A percentile compares a stretch with the other conserved stretches of the same genome.
Conservation (phyloP, 2,113 vertebrate genomes). For the Argyrosomus japonicus region DNA sequence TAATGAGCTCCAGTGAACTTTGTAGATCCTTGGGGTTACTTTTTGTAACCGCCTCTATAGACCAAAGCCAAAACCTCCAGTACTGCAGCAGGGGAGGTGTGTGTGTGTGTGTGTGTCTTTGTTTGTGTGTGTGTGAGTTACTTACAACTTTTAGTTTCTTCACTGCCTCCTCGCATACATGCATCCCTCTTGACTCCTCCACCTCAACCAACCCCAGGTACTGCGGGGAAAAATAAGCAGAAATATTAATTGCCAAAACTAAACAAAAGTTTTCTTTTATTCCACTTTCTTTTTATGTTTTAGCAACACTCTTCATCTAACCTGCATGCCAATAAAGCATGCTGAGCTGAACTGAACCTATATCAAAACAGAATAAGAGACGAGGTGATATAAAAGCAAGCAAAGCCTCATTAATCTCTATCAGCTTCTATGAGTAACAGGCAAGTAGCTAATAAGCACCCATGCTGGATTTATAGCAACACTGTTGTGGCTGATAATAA, state of each 20-base stretch:
- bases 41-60: slow-evolving; percentile 16
- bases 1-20: slow-evolving; percentile 46
- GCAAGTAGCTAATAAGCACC: neutral
- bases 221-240: slow-evolving; percentile 67
- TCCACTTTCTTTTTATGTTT: neutral
- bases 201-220: slow-evolving; percentile 94
- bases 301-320: neutral
- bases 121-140: slow-evolving; percentile 30
- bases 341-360: neutral
- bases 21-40: slow-evolving; percentile 20
- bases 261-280: neutral
- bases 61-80: slow-evolving; percentile 24
- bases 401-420: neutral
- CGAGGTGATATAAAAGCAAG: neutral
- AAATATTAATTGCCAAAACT: neutral
- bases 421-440: slow-evolving; percentile 18
- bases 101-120: slow-evolving; percentile 11
- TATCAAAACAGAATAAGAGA: neutral
- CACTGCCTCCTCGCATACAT: slow-evolving; percentile 94
- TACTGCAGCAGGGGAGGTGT: slow-evolving; percentile 4
- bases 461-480: slow-evolving; percentile 18
- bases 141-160: slow-evolving; percentile 94
- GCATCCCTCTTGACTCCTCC: slow-evolving; percentile 95
- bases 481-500: slow-evolving; percentile 38
- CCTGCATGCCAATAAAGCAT: neutral